Base-by-base conservation (phyloP, 2,888 invertebrate genomes). In the Archips crataeganus region DNA sequence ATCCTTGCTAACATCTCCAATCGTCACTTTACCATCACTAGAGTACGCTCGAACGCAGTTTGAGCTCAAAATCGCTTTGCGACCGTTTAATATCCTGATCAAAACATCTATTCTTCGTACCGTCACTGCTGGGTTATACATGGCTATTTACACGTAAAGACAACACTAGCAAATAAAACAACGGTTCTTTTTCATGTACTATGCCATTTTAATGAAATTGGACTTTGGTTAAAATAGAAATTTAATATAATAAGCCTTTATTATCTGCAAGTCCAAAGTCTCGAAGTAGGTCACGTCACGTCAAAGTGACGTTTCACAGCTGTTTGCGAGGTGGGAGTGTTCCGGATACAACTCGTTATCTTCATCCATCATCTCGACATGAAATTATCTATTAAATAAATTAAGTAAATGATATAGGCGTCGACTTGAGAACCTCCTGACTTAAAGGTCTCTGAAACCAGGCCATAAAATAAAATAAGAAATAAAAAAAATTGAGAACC, bases 1-100 rank as follows among this genome's bases (percentile, higher is more conserved):
- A 54, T 95, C 94, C 87, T 97, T 97, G 49, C 95, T 95, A 77
- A 98, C 96, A 90, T 97, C 96, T 79, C 97, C 97, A 80, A 98
- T 97, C 51, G 96, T 96, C 63, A 98, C 96, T 87, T 93, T 95
- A 79, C 94, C 95, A 73, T 92, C 89, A 76, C 92, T 92, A 63
- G 95, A 89, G 79, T 90, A 94, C 6, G 89, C 90, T 78, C 94
- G 86, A 10, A 95, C 90, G 77, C 80, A 79, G 81, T 94, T 94
- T n/a, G 87, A 84, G 5, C 82, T 77, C 77, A 94, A 79, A 80
- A 91, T 88, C 34, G 83, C 80, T 82, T 93, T 93, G 74, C 92
- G 88, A 64, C 89, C 87, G 62, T 87, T 87, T 77, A 94, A 87
- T 87, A 94, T 94, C 80, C 94, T 91, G 77, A 94, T 91, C 86